Evolutionary conservation across 2,888 invertebrate species (phyloP).

Genomic region (Protodeltote pygarga): DNA sequence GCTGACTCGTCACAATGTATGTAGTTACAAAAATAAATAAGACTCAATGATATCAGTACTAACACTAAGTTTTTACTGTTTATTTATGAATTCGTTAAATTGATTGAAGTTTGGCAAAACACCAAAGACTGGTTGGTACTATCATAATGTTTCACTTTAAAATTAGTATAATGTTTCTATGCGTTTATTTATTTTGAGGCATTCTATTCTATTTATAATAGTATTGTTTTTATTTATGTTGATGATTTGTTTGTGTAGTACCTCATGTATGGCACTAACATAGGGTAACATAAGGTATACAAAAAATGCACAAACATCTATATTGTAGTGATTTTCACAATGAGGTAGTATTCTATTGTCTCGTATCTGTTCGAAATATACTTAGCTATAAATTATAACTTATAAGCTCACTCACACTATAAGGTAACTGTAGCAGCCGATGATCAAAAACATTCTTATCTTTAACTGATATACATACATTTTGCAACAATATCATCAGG

Average conservation of each 20-base stretch:
- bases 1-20: conserved; percentile 34
- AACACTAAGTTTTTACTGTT: conserved; percentile 25
- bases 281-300: too few relatives aligned
- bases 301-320: too few relatives aligned
- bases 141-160: conserved; percentile 24
- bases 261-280: too few relatives aligned
- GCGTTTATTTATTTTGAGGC: conserved; percentile 12
- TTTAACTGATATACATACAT: conserved; percentile 17
- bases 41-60: conserved; percentile 13
- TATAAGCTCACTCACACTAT: neutral
- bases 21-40: conserved; percentile 28
- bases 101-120: conserved; percentile 41
- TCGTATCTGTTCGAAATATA: neutral
- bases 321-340: conserved; percentile 9
- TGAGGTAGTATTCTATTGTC: conserved; percentile 26
- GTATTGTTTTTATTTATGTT: conserved; percentile 17
- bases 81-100: conserved; percentile 18
- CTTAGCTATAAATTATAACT: neutral
- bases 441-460: conserved; percentile 6
- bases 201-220: neutral
- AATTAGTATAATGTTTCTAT: conserved; percentile 6
- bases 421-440: too few relatives aligned
- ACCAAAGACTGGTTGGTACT: conserved; percentile 32
- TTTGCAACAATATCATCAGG: conserved; percentile 29
- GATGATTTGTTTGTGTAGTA: neutral